These are phyloP conservation scores for Monomorium pharaonis DNA, from an alignment of 1,140 invertebrate genomes.

Conservation along the genomic window DNA sequence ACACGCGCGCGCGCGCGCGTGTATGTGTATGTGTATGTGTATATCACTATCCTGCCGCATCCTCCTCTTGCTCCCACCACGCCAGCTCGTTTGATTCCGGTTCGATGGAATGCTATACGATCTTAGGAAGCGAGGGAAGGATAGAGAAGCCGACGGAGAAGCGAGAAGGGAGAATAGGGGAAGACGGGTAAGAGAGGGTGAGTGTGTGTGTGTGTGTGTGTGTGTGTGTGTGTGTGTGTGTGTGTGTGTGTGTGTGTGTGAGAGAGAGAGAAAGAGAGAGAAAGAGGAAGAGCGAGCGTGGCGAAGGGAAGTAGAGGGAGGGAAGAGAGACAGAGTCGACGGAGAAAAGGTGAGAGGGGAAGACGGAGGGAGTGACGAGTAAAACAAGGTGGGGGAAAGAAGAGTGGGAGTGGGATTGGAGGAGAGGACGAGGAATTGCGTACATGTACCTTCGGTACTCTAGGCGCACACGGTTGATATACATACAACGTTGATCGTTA, in stretches of 20 bases:
- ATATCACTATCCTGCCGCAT: slow-evolving; percentile 61
- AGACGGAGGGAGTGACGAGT: slow-evolving; percentile 20
- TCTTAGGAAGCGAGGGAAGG: slow-evolving; percentile 72
- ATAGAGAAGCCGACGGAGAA: slow-evolving; percentile 16
- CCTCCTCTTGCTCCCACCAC: slow-evolving; percentile 41
- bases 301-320: not conserved
- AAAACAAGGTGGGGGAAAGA: slow-evolving; percentile 33
- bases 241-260: no score
- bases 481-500: slow-evolving; percentile 50
- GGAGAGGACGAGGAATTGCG: slow-evolving; percentile 43
- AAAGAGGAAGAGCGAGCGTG: not conserved
- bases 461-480: slow-evolving; percentile 48
- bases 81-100: slow-evolving; percentile 73
- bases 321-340: slow-evolving; percentile 13
- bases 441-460: slow-evolving; percentile 52
- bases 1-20: not conserved
- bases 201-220: no score
- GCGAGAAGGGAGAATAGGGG: slow-evolving; percentile 7
- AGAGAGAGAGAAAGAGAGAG: not conserved
- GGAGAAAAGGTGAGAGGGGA: slow-evolving; percentile 9
- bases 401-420: slow-evolving; percentile 23
- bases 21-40: slow-evolving; percentile 26
- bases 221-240: no score
- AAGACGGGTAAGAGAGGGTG: not conserved
- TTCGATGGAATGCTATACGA: slow-evolving; percentile 78